Conservation (phyloP, 2,888 invertebrate genomes). For the Diogma glabrata region DNA sequence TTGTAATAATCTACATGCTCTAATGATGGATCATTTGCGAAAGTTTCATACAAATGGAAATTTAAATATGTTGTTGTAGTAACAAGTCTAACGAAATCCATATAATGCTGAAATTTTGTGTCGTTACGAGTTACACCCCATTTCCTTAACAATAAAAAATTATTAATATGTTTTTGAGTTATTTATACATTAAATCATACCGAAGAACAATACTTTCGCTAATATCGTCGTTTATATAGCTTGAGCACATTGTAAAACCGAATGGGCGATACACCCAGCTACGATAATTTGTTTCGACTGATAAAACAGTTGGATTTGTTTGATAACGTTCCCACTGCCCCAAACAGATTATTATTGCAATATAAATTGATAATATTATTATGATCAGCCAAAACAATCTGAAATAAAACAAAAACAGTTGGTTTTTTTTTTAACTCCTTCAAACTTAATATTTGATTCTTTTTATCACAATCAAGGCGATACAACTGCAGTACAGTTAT, state of each 20-base stretch:
- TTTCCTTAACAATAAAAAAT: neutral
- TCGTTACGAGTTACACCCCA: conserved; percentile 8
- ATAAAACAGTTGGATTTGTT: conserved; percentile 40
- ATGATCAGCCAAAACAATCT: conserved; percentile 25
- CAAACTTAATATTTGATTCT: no score
- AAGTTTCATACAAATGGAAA: conserved; percentile 22
- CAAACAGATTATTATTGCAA: conserved; percentile 24
- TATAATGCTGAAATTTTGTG: conserved; percentile 22
- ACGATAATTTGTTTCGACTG: conserved; percentile 39
- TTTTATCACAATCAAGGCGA: no score
- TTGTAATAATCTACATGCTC: conserved; percentile 22
- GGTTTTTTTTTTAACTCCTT: no score
- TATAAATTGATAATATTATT: conserved; percentile 24
- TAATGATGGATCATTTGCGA: conserved; percentile 24
- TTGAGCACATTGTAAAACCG: conserved; percentile 40
- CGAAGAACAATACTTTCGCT: conserved; percentile 27
- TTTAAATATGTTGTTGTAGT: conserved; percentile 23
- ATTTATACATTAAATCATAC: conserved; percentile 17
- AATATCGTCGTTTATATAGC: conserved; percentile 27
- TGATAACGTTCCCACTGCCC: conserved; percentile 36
- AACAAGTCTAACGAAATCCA: conserved; percentile 23
- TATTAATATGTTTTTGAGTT: neutral
- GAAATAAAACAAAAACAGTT: no score
- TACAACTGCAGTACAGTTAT: no score
- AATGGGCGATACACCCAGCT: conserved; percentile 40